Conservation (phyloP, 2,113 vertebrate genomes). For the Periophthalmodon schlosseri region DNA sequence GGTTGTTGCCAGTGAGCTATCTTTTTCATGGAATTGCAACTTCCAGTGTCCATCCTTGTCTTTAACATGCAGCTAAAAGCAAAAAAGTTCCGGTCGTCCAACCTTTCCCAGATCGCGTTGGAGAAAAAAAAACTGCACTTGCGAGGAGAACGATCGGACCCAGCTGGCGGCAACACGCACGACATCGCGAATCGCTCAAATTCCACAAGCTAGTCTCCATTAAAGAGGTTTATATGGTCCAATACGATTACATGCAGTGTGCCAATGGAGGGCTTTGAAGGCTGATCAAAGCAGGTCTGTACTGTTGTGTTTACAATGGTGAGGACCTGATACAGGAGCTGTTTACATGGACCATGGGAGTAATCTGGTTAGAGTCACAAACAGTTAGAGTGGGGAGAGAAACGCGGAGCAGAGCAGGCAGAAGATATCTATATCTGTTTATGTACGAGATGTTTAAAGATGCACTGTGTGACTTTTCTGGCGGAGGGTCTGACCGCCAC, state of each 20-base stretch:
- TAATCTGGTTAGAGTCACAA: slow-evolving; percentile 50
- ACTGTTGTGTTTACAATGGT: slow-evolving; percentile 46
- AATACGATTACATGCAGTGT: slow-evolving; percentile 51
- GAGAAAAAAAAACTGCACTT: slow-evolving; percentile 15
- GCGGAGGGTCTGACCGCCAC: too few species aligned
- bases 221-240: slow-evolving; percentile 35
- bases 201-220: slow-evolving; percentile 25
- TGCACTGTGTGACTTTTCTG: too few species aligned
- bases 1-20: too few species aligned
- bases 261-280: slow-evolving; percentile 56
- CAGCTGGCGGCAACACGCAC: slow-evolving; percentile 22
- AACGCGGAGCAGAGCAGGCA: not conserved
- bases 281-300: slow-evolving; percentile 61
- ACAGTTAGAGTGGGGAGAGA: not conserved
- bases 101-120: too few species aligned
- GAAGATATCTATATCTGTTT: not conserved
- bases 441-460: too few species aligned
- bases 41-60: not conserved
- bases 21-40: too few species aligned
- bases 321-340: slow-evolving; percentile 39
- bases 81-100: too few species aligned
- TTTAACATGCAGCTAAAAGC: too few species aligned
- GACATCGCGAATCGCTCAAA: slow-evolving; percentile 21
- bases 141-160: slow-evolving; percentile 5
- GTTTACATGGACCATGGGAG: slow-evolving; percentile 54